These are phyloP conservation scores for Plectus sambesii DNA, from an alignment of 1,140 invertebrate species.

Conservation along the genomic window DNA sequence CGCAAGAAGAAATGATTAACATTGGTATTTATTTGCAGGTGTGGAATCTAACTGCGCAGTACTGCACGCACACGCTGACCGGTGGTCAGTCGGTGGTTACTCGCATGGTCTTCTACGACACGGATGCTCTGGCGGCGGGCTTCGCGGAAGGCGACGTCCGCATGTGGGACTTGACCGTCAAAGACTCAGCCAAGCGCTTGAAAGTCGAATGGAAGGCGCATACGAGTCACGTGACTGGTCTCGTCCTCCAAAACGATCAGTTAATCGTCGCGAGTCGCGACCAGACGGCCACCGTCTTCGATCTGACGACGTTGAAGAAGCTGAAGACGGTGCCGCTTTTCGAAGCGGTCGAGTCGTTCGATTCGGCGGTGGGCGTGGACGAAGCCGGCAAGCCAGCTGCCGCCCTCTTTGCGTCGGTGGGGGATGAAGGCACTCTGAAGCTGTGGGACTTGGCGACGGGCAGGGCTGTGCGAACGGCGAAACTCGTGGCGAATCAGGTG, in stretches of 20 bases:
- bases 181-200: no score
- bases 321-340: conserved; percentile 29
- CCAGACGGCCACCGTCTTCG: conserved; percentile 31
- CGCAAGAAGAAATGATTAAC: no score
- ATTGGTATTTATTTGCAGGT: no score
- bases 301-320: conserved; percentile 18
- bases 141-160: conserved; percentile 26
- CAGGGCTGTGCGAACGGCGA: conserved; percentile 8
- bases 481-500: no score
- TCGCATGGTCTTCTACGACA: conserved; percentile 21
- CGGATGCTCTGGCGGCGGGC: conserved; percentile 22
- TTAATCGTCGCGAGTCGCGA: conserved; percentile 20
- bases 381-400: conserved; percentile 17
- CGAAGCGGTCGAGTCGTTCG: conserved; percentile 37
- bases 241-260: not conserved
- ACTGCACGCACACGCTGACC: conserved; percentile 31
- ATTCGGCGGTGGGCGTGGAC: conserved; percentile 17
- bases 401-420: conserved; percentile 32
- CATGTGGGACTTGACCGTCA: conserved; percentile 15
- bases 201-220: conserved; percentile 20
- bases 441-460: conserved; percentile 23
- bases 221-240: conserved; percentile 16
- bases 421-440: conserved; percentile 34
- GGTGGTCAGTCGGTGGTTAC: conserved; percentile 24
- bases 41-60: conserved; percentile 27